Percentiles rank a stretch among this genome's conserved stretches.
Conservation (phyloP, 2,113 vertebrate species). For the Phylloscopus trochiloides region DNA sequence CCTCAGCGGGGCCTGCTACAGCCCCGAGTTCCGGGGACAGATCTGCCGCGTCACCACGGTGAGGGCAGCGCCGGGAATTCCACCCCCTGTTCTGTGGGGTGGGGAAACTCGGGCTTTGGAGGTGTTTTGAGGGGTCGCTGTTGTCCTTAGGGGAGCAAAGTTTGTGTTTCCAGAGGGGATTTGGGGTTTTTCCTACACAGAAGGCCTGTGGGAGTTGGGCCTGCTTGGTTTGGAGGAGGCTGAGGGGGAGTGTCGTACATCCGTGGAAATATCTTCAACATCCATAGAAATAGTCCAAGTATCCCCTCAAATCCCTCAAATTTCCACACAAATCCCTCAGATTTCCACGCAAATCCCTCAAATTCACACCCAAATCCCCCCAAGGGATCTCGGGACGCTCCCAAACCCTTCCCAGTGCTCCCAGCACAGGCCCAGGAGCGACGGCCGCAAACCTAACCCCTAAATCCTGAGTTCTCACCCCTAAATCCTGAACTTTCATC, state of each 20-base stretch:
- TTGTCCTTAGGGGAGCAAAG: fast-evolving
- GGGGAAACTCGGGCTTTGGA: fast-evolving
- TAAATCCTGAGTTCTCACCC: background rate
- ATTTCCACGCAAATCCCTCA: background rate
- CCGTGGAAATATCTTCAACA: no score
- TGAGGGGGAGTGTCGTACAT: background rate
- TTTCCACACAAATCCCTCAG: background rate
- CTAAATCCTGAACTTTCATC: fast-evolving
- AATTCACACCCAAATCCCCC: background rate
- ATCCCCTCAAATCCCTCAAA: no score
- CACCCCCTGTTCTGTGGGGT: no score
- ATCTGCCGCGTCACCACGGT: constrained; percentile 93
- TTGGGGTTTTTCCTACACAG: no score
- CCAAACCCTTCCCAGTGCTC: background rate
- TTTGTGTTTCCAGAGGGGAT: background rate
- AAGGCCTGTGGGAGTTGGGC: background rate
- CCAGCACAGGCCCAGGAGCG: background rate
- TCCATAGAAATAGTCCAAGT: background rate
- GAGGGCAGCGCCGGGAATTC: background rate
- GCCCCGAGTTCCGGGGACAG: constrained; percentile 89
- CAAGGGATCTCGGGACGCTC: fast-evolving
- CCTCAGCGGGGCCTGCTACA: constrained; percentile 93
- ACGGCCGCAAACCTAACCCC: background rate
- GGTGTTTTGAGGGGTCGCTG: fast-evolving
- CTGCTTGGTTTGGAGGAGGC: background rate